A percentile compares a stretch with the other conserved stretches of the same genome.
phyloP scores from a whole-genome alignment of 2,797 vertebrate genomes.

The Pseudochaenichthys georgianus region DNA sequence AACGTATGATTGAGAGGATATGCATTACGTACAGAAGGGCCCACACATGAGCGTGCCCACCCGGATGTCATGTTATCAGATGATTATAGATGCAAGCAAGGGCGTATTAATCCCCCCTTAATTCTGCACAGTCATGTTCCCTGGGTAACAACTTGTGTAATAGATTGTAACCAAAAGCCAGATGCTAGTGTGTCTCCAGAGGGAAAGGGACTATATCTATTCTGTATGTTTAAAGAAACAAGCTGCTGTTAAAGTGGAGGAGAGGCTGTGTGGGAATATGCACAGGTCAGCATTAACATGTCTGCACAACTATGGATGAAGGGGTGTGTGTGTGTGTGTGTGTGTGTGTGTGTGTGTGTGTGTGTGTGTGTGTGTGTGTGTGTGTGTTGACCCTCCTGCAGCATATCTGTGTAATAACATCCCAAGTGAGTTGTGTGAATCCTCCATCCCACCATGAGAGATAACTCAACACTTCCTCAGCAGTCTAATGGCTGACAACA shows the following conservation, averaged over 20 bases:
- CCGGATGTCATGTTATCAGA: too few relatives aligned
- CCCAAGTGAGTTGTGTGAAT: slow-evolving; percentile 64
- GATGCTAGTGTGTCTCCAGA: too few relatives aligned
- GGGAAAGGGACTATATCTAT: too few relatives aligned
- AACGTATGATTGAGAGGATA: too few relatives aligned
- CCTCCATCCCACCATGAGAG: slow-evolving; percentile 63
- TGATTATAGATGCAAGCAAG: too few relatives aligned
- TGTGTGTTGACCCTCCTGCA: slow-evolving; percentile 26
- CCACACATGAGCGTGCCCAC: too few relatives aligned
- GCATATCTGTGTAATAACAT: slow-evolving; percentile 60
- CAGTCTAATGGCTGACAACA: slow-evolving; percentile 54
- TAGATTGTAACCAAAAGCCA: too few relatives aligned
- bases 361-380: slow-evolving; percentile 17
- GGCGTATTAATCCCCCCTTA: too few relatives aligned
- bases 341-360: slow-evolving; percentile 18
- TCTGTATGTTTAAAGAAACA: slow-evolving; percentile 3
- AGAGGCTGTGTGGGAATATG: slow-evolving; percentile 1
- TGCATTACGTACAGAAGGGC: too few relatives aligned
- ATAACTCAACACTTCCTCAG: slow-evolving; percentile 51
- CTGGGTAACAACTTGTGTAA: too few relatives aligned
- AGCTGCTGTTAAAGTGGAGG: slow-evolving; percentile 1
- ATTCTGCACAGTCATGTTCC: too few relatives aligned
- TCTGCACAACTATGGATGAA: too few relatives aligned
- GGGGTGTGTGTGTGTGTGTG: slow-evolving; percentile 17
- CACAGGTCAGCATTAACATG: slow-evolving; percentile 15